Evolutionary conservation across 2,797 vertebrate genomes (phyloP).

Genomic region (Cottoperca gobio): DNA sequence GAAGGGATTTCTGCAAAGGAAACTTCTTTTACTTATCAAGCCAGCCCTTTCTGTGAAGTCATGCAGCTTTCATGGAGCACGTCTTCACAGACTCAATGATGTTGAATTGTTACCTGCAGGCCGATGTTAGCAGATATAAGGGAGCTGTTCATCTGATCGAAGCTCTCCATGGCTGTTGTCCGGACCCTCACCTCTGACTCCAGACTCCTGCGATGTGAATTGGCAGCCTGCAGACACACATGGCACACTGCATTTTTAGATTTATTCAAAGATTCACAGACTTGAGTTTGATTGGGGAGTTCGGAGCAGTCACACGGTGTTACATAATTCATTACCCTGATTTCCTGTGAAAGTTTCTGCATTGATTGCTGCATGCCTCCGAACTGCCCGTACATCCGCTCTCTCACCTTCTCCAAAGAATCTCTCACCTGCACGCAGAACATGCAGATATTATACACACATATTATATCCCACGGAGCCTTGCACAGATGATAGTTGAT

Average conservation of each 20-base stretch:
- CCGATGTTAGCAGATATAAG: slow-evolving; percentile 91
- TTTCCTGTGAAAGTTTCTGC: slow-evolving; percentile 91
- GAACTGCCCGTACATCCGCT: slow-evolving; percentile 95
- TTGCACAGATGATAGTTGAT: not conserved
- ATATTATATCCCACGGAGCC: not conserved
- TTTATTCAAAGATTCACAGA: slow-evolving; percentile 26
- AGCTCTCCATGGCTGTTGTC: slow-evolving; percentile 91
- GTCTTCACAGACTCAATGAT: not conserved
- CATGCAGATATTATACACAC: not conserved
- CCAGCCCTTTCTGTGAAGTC: not conserved
- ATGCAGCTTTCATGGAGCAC: not conserved
- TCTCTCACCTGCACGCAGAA: slow-evolving; percentile 90
- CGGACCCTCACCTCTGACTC: slow-evolving; percentile 90
- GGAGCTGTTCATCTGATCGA: slow-evolving; percentile 92
- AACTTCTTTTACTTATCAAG: slow-evolving; percentile 40
- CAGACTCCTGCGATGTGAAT: slow-evolving; percentile 87
- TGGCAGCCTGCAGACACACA: slow-evolving; percentile 83
- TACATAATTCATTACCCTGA: slow-evolving; percentile 85
- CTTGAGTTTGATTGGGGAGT: slow-evolving; percentile 12
- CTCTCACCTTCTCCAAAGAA: slow-evolving; percentile 97
- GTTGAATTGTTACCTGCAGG: slow-evolving; percentile 87
- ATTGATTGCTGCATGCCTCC: slow-evolving; percentile 96
- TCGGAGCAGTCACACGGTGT: not conserved
- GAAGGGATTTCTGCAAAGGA: slow-evolving; percentile 90
- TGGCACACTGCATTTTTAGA: slow-evolving; percentile 8